Evolutionary conservation across 2,888 invertebrate genomes (phyloP), one percentile per base, ranked within the genome.

Genomic region (Choristoneura rosaceana): DNA sequence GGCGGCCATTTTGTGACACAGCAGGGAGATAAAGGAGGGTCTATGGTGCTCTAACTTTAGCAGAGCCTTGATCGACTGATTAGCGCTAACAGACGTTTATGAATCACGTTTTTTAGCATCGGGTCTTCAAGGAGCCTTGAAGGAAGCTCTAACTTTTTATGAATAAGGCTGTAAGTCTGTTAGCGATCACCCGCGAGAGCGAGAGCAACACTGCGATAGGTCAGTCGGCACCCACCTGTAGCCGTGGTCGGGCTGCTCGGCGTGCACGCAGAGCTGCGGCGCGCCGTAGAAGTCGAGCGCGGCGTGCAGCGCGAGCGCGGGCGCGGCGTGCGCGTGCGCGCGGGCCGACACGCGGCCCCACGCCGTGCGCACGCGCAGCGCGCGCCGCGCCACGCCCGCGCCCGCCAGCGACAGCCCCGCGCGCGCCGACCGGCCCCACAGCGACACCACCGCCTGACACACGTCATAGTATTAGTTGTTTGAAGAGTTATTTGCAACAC

Each of bases 251-350:
- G 63, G 73, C 82, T 50, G 77, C 61, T 69, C 71, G 50, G 78
- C 84, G 81, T 89, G 89, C 82, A 90, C 90, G 83, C 92, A 92
- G 75, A 90, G 84, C 81, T 87, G 80, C 77, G 82, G 81, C 71
- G 60, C 79, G 68, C 81, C 83, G 86, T 90, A 89, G 86, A 91
- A 91, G 86, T 92, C 91, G 2, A 61, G 61, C 38, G 38, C n/a
- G 14, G 17, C 43, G 25, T 9, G 43, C 61, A 89, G 82, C 79
- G 88, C 84, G 81, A 86, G 79, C 45, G 79, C 77, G 74, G 87
- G 86, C 78, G 80, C 81, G 33, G 77, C 77, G 68, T 71, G 74
- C 66, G 76, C 74, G 25, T 47, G 69, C 47, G 74, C 80, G 38
- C 45, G 69, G 69, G 76, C 75, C 34, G 61, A 62, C 41, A 74